Evolutionary conservation across 2,888 invertebrate species (phyloP), one percentile per base, ranked within the genome.

Genomic region (Maniola hyperantus): DNA sequence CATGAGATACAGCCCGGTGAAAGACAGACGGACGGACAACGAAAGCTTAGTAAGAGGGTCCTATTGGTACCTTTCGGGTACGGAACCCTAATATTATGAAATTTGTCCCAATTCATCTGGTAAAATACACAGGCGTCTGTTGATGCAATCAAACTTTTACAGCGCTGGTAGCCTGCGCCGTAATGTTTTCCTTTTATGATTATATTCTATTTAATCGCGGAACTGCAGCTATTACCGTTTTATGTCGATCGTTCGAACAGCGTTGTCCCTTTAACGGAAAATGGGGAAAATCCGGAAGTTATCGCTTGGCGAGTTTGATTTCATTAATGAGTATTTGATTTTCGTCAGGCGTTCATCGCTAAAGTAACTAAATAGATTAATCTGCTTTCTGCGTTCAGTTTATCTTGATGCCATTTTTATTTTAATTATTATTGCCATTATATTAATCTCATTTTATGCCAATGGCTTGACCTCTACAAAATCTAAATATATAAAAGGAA

Each of bases 161-260:
- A 72, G 64, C 71, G 61, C 60, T 68, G 67, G 69, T 63, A 70
- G 68, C 67, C 63, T 33, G 46, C 33, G 60, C 70, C 66, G 73
- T 78, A 74, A 77, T 74, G 72, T 75, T 77, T 77, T 76, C 74
- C 67, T 79, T 83, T 83, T 84, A 76, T 78, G 78, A 82, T 83
- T 80, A 81, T 62, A 62, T 62, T 82, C 83, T 83, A 79, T 80
- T 85, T 81, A 77, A 83, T 85, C 82, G 81, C 79, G 72, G 76
- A 78, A 78, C 76, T 75, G 66, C 63, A 73, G 74, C 64, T 68
- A 74, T 80, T 73, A 79, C 73, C 62, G 69, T 79, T 86, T 86
- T 83, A 85, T 77, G 75, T 73, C 65, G 64, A 72, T 73, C 76
- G 65, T 75, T 77, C 65, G 20, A 53, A 65, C 46, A 67, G 67